Evolutionary conservation across 2,797 vertebrate genomes (phyloP).

Genomic region (Xiphophorus birchmanni): DNA sequence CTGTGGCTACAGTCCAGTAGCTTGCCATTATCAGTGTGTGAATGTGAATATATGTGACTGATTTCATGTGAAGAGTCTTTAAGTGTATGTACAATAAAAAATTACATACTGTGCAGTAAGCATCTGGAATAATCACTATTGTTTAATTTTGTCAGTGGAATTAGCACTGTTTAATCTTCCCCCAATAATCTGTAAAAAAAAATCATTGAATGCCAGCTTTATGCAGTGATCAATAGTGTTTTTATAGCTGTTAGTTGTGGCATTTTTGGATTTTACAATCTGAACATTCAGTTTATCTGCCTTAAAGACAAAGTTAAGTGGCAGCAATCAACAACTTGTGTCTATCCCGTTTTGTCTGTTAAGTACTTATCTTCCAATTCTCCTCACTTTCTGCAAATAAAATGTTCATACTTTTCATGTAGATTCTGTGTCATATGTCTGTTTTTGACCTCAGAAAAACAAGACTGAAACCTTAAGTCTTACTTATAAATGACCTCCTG

Average conservation of each 20-base stretch:
- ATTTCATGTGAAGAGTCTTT: no score
- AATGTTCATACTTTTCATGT: not conserved
- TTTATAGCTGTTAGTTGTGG: not conserved
- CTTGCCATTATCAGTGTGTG: no score
- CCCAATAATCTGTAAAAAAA: not conserved
- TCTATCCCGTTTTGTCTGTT: not conserved
- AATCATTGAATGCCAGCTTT: not conserved
- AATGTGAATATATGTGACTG: no score
- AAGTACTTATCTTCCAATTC: no score
- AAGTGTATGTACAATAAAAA: not conserved
- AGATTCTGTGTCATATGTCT: not conserved
- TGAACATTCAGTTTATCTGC: not conserved
- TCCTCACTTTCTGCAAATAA: not conserved
- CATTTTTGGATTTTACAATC: not conserved
- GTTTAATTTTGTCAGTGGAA: not conserved
- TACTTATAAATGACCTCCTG: slow-evolving; percentile 94
- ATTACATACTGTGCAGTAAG: not conserved
- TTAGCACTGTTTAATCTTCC: not conserved
- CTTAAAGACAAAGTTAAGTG: not conserved
- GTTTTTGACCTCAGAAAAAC: not conserved
- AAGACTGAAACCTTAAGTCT: slow-evolving; percentile 30
- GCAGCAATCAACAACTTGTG: not conserved
- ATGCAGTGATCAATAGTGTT: not conserved
- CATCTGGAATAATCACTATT: not conserved
- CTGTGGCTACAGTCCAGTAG: no score